Evolutionary conservation across 2,888 invertebrate genomes (phyloP), one percentile per base, ranked within the genome.

Genomic region (Corythucha ciliata): DNA sequence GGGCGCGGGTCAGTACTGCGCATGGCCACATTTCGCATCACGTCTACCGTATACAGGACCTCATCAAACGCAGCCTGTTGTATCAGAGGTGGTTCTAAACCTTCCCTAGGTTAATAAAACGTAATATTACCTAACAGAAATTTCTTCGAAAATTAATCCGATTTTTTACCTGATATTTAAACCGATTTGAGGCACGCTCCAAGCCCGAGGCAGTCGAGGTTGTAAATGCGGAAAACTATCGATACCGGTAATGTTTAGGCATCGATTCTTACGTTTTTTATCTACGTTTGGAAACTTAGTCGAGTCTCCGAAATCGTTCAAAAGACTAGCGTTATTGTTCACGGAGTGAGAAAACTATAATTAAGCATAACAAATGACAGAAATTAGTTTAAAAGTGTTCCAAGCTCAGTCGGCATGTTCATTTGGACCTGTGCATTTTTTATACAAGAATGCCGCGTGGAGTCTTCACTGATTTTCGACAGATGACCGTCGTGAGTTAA

Each of bases 61-160:
- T 85, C 83, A 68, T 88, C 88, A 70, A 90, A 87, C 34, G 87
- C 82, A 37, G 88, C 88, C 68, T 88, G 87, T 66, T 90, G 89
- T 46, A 89, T 72, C 60, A 85, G 72, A 3, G 89, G 89, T 21
- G 88, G 83, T 63, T 83, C 81, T 50, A 90, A 74, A 37, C 78
- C 72, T 54, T 74, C 72, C 65, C 71, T 71, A 58, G n/a, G n/a
- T n/a, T n/a, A n/a, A n/a, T n/a, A n/a, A n/a, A n/a, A n/a, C n/a
- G n/a, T n/a, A n/a, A n/a, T n/a, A n/a, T n/a, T n/a, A n/a, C n/a
- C n/a, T n/a, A n/a, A n/a, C n/a, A n/a, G n/a, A n/a, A n/a, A n/a
- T n/a, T n/a, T n/a, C n/a, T n/a, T n/a, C n/a, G n/a, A n/a, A n/a
- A n/a, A n/a, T n/a, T n/a, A n/a, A n/a, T n/a, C n/a, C n/a, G n/a